A percentile compares a stretch with the other conserved stretches of the same genome.
phyloP scores from a whole-genome alignment of 2,797 vertebrate species.

The Lepidocolaptes lacrymiger region DNA sequence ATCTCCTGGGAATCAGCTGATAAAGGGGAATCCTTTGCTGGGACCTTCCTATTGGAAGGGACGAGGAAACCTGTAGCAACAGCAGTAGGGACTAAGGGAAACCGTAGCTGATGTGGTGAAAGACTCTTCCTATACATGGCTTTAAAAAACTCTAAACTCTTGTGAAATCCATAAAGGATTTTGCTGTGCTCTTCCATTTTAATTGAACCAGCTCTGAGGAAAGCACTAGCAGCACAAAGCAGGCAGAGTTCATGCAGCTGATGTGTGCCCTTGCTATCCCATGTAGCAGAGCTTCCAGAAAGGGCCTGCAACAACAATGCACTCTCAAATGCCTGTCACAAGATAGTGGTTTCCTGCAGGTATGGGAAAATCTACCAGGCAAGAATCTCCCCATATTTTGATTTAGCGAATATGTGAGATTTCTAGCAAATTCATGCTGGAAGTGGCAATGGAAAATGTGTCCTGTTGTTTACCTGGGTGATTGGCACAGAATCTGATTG shows the following conservation, averaged over 20 bases:
- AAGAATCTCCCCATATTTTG: background rate
- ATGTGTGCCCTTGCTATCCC: background rate
- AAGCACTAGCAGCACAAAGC: background rate
- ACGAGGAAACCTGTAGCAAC: background rate
- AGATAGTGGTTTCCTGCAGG: background rate
- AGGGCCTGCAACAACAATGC: background rate
- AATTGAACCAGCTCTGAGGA: fast-evolving
- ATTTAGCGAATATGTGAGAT: background rate
- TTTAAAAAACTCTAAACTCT: background rate
- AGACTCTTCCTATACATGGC: background rate
- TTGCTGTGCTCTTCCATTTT: background rate
- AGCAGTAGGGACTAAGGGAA: background rate
- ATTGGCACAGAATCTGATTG: background rate
- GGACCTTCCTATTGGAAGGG: background rate
- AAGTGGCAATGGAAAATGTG: slow-evolving; percentile 4
- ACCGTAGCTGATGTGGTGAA: background rate
- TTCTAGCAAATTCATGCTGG: background rate
- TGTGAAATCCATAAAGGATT: background rate
- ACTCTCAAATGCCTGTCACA: background rate
- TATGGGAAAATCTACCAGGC: background rate
- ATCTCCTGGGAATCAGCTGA: background rate
- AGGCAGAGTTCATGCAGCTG: fast-evolving
- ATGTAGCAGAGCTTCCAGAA: background rate
- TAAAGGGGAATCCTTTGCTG: background rate
- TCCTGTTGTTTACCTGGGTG: background rate